phyloP scores from a whole-genome alignment of 2,888 invertebrate genomes.

The Malacosoma neustria region DNA sequence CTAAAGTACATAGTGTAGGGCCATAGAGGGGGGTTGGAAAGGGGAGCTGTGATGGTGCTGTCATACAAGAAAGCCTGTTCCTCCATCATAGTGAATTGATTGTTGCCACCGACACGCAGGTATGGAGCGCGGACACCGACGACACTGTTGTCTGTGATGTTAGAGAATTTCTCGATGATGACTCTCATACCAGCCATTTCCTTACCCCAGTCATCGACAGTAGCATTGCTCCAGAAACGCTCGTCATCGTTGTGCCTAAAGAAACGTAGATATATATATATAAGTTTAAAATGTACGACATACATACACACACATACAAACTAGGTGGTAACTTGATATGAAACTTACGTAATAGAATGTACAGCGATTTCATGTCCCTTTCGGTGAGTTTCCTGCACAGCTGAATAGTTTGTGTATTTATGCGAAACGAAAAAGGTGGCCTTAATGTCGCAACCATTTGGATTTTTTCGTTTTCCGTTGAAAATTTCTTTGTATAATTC shows the following conservation, averaged over 20 bases:
- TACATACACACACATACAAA: background rate
- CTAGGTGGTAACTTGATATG: too few species aligned
- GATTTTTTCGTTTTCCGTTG: slow-evolving; percentile 90
- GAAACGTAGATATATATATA: slow-evolving; percentile 5
- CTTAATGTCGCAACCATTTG: slow-evolving; percentile 95
- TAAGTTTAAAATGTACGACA: background rate
- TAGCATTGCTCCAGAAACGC: slow-evolving; percentile 94
- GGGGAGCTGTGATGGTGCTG: slow-evolving; percentile 93
- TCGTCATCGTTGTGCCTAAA: slow-evolving; percentile 91
- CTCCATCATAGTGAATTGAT: slow-evolving; percentile 98
- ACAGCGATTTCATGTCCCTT: slow-evolving; percentile 96
- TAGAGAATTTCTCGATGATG: slow-evolving; percentile 91
- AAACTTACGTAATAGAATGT: slow-evolving; percentile 91
- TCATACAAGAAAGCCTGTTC: slow-evolving; percentile 96
- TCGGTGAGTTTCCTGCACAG: slow-evolving; percentile 92
- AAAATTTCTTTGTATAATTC: slow-evolving; percentile 95
- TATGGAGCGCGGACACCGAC: slow-evolving; percentile 94
- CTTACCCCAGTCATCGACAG: slow-evolving; percentile 94
- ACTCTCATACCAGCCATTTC: slow-evolving; percentile 96
- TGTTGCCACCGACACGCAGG: slow-evolving; percentile 93
- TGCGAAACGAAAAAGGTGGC: slow-evolving; percentile 94
- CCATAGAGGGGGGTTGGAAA: slow-evolving; percentile 95
- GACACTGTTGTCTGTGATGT: slow-evolving; percentile 92
- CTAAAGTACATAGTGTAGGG: slow-evolving; percentile 99
- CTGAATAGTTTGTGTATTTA: slow-evolving; percentile 95